phyloP scores from a whole-genome alignment of 2,113 vertebrate species.

The Quiscalus mexicanus region DNA sequence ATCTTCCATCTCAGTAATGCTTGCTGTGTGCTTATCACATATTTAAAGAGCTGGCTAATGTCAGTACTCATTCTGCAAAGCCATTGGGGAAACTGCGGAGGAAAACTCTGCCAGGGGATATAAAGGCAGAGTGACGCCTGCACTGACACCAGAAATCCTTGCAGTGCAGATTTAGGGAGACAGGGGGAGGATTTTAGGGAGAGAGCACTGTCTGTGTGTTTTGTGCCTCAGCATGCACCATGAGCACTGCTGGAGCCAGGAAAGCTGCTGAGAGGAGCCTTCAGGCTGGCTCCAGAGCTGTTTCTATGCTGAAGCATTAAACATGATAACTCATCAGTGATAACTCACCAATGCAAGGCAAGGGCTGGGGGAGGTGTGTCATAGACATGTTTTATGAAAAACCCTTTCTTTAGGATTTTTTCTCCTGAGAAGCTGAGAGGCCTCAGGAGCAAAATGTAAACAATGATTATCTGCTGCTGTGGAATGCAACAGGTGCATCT shows the following conservation, averaged over 20 bases:
- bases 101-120: neutral
- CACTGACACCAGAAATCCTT: neutral
- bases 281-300: neutral
- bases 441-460: no score
- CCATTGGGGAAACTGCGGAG: neutral
- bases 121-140: neutral
- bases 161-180: neutral
- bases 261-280: neutral
- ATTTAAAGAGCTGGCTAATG: neutral
- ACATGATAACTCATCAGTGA: neutral
- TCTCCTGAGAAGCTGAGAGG: no score
- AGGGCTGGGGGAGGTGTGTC: neutral
- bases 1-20: neutral
- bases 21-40: neutral
- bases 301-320: neutral
- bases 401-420: no score
- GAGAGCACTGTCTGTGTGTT: neutral
- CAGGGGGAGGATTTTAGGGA: neutral
- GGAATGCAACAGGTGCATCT: no score
- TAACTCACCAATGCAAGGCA: neutral
- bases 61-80: neutral
- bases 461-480: no score
- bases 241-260: neutral
- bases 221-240: neutral
- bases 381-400: no score